A percentile compares a stretch with the other conserved stretches of the same genome.
Conservation (phyloP, 2,797 vertebrate genomes). For the Sebastes glaucus region DNA sequence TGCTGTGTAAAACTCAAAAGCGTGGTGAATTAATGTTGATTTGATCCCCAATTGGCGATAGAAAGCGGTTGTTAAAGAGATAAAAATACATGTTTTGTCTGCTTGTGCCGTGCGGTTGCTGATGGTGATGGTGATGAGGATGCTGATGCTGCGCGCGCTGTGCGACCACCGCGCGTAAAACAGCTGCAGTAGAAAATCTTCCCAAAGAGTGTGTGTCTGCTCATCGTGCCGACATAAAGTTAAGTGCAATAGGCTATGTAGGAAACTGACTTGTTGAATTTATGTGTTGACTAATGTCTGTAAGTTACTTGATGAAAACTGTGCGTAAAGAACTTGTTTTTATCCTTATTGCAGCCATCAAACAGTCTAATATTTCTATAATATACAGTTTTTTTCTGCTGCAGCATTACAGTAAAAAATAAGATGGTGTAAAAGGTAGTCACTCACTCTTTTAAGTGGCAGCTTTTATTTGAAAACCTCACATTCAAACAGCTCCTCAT, state of each 20-base stretch:
- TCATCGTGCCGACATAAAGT: conserved; percentile 19
- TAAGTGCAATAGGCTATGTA: not conserved
- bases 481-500: not conserved
- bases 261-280: not conserved
- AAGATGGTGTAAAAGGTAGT: not conserved
- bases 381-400: not conserved
- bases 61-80: not conserved
- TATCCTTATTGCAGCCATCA: not conserved
- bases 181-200: conserved; percentile 52
- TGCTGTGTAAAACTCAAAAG: not conserved
- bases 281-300: not conserved
- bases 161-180: conserved; percentile 48
- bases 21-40: not conserved
- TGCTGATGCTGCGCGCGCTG: conserved; percentile 28
- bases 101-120: not conserved
- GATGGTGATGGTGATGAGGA: not conserved
- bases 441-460: not conserved
- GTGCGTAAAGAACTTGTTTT: not conserved
- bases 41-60: not conserved
- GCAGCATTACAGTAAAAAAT: not conserved
- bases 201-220: not conserved
- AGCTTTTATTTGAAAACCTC: not conserved
- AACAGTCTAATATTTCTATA: no score
- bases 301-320: not conserved
- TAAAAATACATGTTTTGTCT: not conserved